Base-by-base conservation (phyloP, 2,113 vertebrate genomes). In the Hippocampus zosterae region DNA sequence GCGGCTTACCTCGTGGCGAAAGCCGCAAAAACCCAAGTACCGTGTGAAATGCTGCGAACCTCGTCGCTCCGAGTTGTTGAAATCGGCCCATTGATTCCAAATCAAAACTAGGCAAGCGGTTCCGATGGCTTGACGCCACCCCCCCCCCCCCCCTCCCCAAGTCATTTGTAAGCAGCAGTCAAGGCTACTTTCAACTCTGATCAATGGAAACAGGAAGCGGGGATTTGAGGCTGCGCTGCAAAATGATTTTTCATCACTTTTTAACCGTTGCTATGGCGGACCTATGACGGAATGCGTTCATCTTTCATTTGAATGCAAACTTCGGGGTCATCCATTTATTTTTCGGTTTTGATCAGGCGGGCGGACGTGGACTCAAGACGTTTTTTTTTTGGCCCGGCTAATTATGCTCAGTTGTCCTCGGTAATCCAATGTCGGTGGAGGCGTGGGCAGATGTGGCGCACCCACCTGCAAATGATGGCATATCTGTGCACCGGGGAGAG, bases 341-440 rank as follows among this genome's bases (percentile, higher is more conserved):
- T 82, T 81, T 83, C 83, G 75, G 67, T 79, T 75, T 72, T 72
- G 79, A 84, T 60, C 87, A 84, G 65, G 78, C 85, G 88, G 88
- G 83, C 87, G 79, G 81, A 70, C 71, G 66, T 79, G 68, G 75
- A 88, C 82, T 79, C 80, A 63, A 78, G 70, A 73, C 75, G 75
- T 67, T 67, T 81, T 89, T 83, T 73, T 78, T 89, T 83, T 73
- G 77, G 82, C 83, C 80, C 76, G 76, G 82, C 80, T 87, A 88
- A 87, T 89, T 89, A 88, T 85, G 79, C 80, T 87, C 85, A 80
- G 83, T 87, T 86, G 86, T 85, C 84, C 83, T 71, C 78, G 80
- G 89, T 87, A 87, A 88, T 88, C 81, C 72, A 81, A 81, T 75
- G 75, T 77, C 78, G 77, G 79, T 70, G 40, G 84, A 82, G 77